phyloP scores from a whole-genome alignment of 1,140 invertebrate genomes.

The Steinernema khuongi region DNA sequence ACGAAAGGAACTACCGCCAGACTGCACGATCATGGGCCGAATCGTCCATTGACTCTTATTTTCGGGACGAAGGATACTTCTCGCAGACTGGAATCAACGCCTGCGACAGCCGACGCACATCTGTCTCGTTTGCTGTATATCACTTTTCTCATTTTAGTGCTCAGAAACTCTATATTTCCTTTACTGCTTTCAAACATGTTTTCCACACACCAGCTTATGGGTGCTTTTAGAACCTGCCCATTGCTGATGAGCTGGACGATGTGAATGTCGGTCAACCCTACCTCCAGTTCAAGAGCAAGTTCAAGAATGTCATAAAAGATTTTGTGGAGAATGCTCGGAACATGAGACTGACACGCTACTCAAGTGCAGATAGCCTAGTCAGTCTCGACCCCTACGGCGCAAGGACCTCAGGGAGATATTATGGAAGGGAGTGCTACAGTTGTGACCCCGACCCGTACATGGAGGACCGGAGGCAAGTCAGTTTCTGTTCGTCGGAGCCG shows the following conservation, averaged over 20 bases:
- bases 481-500: not conserved
- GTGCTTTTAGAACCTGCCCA: slow-evolving; percentile 2
- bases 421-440: slow-evolving; percentile 1
- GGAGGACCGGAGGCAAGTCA: not conserved
- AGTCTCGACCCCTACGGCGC: not conserved
- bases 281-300: not conserved
- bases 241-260: not conserved
- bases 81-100: not conserved
- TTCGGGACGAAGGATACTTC: slow-evolving; percentile 4
- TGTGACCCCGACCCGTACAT: not conserved
- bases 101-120: not conserved
- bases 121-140: not conserved
- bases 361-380: not conserved
- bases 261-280: not conserved
- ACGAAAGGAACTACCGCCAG: not conserved
- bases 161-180: no score
- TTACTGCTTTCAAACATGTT: no score
- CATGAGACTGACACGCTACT: not conserved
- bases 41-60: slow-evolving; percentile 6
- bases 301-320: not conserved
- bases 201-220: no score
- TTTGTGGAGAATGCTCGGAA: not conserved
- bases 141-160: not conserved
- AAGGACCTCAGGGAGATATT: not conserved
- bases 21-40: not conserved